Evolutionary conservation across 2,113 vertebrate genomes (phyloP), one percentile per base, ranked within the genome.

Genomic region (Gnathochromis pfefferi): DNA sequence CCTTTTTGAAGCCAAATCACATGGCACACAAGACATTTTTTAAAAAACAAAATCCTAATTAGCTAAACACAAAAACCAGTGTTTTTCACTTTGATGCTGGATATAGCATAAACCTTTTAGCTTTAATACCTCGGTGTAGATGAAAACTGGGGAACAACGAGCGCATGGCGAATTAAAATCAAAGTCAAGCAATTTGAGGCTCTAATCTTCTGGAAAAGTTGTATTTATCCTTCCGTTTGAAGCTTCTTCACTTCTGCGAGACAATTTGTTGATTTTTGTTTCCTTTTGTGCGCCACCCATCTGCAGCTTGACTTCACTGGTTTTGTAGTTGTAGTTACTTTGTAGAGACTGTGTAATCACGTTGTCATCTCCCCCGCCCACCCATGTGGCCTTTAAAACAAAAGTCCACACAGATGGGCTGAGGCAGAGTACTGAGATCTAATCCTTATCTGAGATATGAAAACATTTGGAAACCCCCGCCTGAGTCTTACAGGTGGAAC

Each of bases 341-440:
- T 78, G 84, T 79, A 40, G 75, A 58, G 87, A 10, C 38, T 60
- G 83, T 88, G 84, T 83, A 88, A 89, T 90, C 85, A 68, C 63
- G 73, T 79, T 81, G 84, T 88, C 86, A 87, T 47, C 80, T 70
- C 47, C n/a, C 35, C 54, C 12, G 16, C 89, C 87, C 83, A 85
- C 79, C 38, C 35, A 31, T 45, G 58, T 81, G 78, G 68, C 81
- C 85, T 91, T 89, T 85, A 83, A 92, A 88, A 78, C 42, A 81
- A 86, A 86, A 83, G 81, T 87, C 82, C 79, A 78, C 87, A 88
- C 92, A 90, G 88, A 88, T 81, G 84, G 78, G 84, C 31, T 84
- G 23, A 45, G 84, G 60, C 78, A 23, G 9, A 65, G 42, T 78
- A 54, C 55, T 63, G 65, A 54, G 85, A 81, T 79, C 31, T 42